These are phyloP conservation scores for Sitophilus oryzae DNA, from an alignment of 1,140 invertebrate species.

Conservation along the genomic window DNA sequence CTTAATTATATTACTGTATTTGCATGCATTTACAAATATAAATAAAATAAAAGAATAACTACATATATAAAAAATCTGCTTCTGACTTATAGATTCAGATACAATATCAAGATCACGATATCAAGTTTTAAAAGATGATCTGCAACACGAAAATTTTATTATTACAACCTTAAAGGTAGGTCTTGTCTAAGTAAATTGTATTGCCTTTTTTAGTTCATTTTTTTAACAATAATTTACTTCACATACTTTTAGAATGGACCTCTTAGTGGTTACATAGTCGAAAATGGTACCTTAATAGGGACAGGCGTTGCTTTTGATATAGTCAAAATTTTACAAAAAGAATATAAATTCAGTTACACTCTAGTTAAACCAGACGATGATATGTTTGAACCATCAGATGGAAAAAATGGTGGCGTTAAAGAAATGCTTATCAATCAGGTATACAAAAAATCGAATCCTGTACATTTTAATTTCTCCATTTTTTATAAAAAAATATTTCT, in stretches of 20 bases:
- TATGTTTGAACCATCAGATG: slow-evolving; percentile 46
- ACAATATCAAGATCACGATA: too few relatives aligned
- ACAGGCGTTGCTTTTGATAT: slow-evolving; percentile 66
- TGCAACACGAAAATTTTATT: slow-evolving; percentile 25
- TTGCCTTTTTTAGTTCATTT: background rate
- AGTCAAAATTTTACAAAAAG: slow-evolving; percentile 59
- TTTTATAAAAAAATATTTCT: too few relatives aligned
- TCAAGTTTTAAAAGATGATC: slow-evolving; percentile 15
- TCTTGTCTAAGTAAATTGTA: background rate
- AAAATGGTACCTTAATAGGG: slow-evolving; percentile 54
- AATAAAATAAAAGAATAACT: too few relatives aligned
- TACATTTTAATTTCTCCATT: too few relatives aligned
- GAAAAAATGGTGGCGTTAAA: slow-evolving; percentile 52
- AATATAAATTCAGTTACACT: slow-evolving; percentile 67
- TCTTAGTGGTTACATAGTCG: slow-evolving; percentile 50
- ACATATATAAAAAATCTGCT: too few relatives aligned
- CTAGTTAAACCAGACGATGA: slow-evolving; percentile 56
- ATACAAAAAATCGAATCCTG: slow-evolving; percentile 32
- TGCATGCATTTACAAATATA: too few relatives aligned
- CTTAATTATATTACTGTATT: slow-evolving; percentile 58
- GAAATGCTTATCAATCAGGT: slow-evolving; percentile 54
- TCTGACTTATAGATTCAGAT: too few relatives aligned
- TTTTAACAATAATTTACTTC: background rate
- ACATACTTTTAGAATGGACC: slow-evolving; percentile 57
- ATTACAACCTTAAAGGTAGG: slow-evolving; percentile 32